phyloP scores from a whole-genome alignment of 2,113 vertebrate species.

The Sturnus vulgaris region DNA sequence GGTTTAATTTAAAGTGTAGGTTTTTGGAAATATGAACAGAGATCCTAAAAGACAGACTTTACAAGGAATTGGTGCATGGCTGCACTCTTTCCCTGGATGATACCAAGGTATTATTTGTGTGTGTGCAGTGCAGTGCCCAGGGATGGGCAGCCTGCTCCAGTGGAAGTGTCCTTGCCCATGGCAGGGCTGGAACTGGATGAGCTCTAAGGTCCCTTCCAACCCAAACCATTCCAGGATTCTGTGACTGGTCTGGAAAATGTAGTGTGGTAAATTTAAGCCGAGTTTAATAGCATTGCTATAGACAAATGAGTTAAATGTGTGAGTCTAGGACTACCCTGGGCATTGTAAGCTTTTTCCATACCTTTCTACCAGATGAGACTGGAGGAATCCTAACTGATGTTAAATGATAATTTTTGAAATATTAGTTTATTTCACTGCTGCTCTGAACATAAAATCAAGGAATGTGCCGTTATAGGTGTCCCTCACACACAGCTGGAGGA shows the following conservation, averaged over 20 bases:
- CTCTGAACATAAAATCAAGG: not conserved
- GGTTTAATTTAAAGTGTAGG: not conserved
- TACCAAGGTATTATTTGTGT: not conserved
- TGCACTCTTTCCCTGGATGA: not conserved
- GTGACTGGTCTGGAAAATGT: not conserved
- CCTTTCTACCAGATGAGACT: not conserved
- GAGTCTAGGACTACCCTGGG: not conserved
- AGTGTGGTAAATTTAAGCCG: not conserved
- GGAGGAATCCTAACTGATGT: not conserved
- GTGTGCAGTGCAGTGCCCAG: not conserved
- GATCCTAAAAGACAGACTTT: not conserved
- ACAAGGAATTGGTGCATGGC: not conserved
- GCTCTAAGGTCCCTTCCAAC: not conserved
- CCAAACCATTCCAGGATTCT: not conserved
- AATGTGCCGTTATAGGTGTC: not conserved
- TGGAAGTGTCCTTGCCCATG: not conserved
- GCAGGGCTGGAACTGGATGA: not conserved
- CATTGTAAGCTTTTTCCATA: not conserved
- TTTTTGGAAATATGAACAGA: not conserved
- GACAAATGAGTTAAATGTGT: not conserved
- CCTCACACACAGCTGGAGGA: not conserved
- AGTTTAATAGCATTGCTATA: not conserved
- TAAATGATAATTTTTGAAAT: not conserved
- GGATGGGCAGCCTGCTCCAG: fast-evolving
- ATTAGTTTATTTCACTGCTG: not conserved